Evolutionary conservation across 2,797 vertebrate species (phyloP), one percentile per base, ranked within the genome.

Genomic region (Falco berigora): DNA sequence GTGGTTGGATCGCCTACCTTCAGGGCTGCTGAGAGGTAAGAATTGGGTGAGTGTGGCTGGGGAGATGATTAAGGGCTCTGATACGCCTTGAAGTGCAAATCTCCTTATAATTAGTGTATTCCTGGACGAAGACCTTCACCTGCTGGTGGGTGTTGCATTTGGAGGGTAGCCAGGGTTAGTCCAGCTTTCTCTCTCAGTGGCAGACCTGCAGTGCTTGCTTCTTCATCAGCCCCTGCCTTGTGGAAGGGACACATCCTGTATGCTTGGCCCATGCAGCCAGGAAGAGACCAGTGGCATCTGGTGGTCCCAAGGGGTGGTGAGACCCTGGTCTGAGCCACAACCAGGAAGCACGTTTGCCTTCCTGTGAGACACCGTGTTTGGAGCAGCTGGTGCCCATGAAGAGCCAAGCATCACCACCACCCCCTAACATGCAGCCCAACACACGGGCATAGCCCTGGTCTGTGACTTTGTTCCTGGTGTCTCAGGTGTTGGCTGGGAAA

Each of bases 321-420:
- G 69, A 44, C 19, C 24, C 24, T 71, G 30, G 25, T 49, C 30
- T 76, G 42, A 50, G 36, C 13, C 30, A 20, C 40, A 36, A 22
- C 9, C 13, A 47, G n/a, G 46, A 67, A 44, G 32, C 1, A 1
- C 0, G 2, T n/a, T 46, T 80, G 28, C 22, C 5, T 66, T 15
- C 21, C 18, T 34, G 13, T 56, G 68, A 49, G 63, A 80, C 16
- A 4, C 34, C 12, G 47, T 19, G 28, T 32, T 76, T 0, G 1
- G 42, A 61, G n/a, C n/a, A 66, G 14, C 47, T 66, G 52, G 27
- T 80, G 63, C 46, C 49, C 3, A 0, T 20, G 25, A 23, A 34
- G 44, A 84, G 56, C 12, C 69, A 66, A n/a, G 18, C 24, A 13
- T 40, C 74, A 28, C 46, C 58, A 34, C 58, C 18, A 9, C 68